phyloP scores from a whole-genome alignment of 1,140 invertebrate species.

The Pinna nobilis region DNA sequence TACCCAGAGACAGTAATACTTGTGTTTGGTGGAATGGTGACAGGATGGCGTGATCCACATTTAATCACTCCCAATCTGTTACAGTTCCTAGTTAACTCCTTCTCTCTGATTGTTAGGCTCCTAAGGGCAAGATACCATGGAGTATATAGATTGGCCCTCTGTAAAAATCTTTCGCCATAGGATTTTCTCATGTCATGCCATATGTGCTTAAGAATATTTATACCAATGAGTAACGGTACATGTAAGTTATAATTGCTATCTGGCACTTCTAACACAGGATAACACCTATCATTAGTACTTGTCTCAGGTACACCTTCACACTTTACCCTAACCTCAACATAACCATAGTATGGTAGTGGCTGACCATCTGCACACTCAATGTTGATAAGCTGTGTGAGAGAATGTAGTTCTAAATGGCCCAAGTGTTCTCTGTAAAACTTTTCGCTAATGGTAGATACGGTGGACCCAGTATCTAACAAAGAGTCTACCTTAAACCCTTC shows the following conservation, averaged over 20 bases:
- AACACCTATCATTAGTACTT: not conserved
- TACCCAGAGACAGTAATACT: not conserved
- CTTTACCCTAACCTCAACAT: slow-evolving; percentile 7
- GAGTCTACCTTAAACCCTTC: not conserved
- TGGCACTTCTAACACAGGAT: slow-evolving; percentile 9
- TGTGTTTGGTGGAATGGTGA: slow-evolving; percentile 16
- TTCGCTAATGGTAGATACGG: slow-evolving; percentile 11
- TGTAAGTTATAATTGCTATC: not conserved
- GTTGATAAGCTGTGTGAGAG: not conserved
- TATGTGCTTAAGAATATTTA: slow-evolving; percentile 13
- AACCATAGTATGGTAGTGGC: slow-evolving; percentile 9
- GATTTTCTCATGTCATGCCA: not conserved
- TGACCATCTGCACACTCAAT: slow-evolving; percentile 20
- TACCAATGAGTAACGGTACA: slow-evolving; percentile 19
- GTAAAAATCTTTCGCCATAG: slow-evolving; percentile 5
- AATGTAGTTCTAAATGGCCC: not conserved
- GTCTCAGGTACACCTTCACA: not conserved
- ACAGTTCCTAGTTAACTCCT: slow-evolving; percentile 13
- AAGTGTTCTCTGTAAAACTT: not conserved
- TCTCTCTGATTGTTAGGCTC: slow-evolving; percentile 18
- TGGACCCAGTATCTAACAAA: slow-evolving; percentile 27
- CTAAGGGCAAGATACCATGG: slow-evolving; percentile 21
- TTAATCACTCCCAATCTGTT: slow-evolving; percentile 26
- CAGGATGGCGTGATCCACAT: not conserved
- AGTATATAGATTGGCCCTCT: slow-evolving; percentile 13